phyloP scores from a whole-genome alignment of 2,113 vertebrate genomes.

The Caranx ignobilis region DNA sequence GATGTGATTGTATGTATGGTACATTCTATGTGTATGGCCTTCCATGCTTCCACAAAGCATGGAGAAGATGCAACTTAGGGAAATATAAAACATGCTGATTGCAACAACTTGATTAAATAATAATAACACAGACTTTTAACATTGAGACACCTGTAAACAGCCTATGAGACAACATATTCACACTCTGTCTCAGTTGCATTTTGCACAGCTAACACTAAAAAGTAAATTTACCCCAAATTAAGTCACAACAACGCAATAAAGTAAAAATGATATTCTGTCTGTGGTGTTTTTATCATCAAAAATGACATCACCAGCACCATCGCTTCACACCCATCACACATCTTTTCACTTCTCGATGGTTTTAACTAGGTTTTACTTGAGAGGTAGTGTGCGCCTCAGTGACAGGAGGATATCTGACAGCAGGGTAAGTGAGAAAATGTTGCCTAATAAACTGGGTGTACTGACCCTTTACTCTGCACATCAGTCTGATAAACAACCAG shows the following conservation, averaged over 20 bases:
- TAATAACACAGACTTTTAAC: not conserved
- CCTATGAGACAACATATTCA: not conserved
- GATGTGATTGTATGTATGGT: constrained; percentile 9
- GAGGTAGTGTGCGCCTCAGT: too few species aligned
- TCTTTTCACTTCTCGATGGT: not conserved
- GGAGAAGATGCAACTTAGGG: not conserved
- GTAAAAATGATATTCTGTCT: not conserved
- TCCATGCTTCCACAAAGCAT: not conserved
- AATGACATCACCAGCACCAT: not conserved
- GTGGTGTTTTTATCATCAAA: too few species aligned
- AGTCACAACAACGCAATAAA: not conserved
- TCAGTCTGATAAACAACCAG: not conserved
- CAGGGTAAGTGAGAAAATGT: not conserved
- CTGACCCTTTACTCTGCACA: not conserved
- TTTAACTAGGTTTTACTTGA: not conserved
- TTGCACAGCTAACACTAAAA: not conserved
- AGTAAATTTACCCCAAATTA: not conserved
- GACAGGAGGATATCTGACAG: not conserved
- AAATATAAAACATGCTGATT: not conserved
- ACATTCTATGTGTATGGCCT: constrained; percentile 5
- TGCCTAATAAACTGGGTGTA: not conserved
- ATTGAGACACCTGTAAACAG: not conserved
- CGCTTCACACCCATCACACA: not conserved
- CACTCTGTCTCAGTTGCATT: not conserved
- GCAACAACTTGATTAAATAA: not conserved